Evolutionary conservation across 2,113 vertebrate genomes (phyloP), one percentile per base, ranked within the genome.

Genomic region (Pelecanoides urinatrix): DNA sequence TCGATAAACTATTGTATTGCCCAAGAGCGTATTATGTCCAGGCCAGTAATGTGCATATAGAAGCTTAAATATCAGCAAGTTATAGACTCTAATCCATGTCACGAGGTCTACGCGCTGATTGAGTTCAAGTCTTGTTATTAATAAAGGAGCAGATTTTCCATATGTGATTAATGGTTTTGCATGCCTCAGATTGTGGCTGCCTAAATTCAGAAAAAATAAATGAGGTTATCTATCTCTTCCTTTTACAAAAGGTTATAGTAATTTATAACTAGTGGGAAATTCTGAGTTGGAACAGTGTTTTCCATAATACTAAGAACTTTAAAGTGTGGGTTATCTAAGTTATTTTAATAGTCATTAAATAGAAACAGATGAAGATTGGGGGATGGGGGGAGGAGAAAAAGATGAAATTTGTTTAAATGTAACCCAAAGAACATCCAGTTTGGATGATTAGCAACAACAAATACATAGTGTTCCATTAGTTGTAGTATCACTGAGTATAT

Each of bases 361-460:
- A 56, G 19, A 73, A 70, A 36, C 4, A 3, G 21, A 13, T 72
- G 17, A 61, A 45, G 29, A 50, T 11, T 40, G 11, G 6, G 4
- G 16, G 0, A 0, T 0, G 8, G 3, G 13, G 7, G 6, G 17
- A 5, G 49, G 47, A 11, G 36, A 49, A 30, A 79, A 38, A 21
- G 1, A 50, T 26, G 3, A 34, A 0, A 5, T 53, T 76, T 56
- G 3, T 70, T 78, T 38, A 90, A 78, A 16, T 63, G 10, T 16
- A 38, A 29, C 27, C 17, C 32, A 30, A 44, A 56, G 13, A 89
- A 38, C 22, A 67, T 58, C 19, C 29, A 47, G 3, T 53, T 42
- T 53, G 20, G 22, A 26, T 73, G 7, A 22, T 47, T 38, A 75
- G 23, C 19, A 62, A 14, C 34, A 81, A 36, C 4, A 73, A 66